A percentile compares a stretch with the other conserved stretches of the same genome.
phyloP scores from a whole-genome alignment of 2,113 vertebrate genomes.

The Apistogramma diplotaenia region DNA sequence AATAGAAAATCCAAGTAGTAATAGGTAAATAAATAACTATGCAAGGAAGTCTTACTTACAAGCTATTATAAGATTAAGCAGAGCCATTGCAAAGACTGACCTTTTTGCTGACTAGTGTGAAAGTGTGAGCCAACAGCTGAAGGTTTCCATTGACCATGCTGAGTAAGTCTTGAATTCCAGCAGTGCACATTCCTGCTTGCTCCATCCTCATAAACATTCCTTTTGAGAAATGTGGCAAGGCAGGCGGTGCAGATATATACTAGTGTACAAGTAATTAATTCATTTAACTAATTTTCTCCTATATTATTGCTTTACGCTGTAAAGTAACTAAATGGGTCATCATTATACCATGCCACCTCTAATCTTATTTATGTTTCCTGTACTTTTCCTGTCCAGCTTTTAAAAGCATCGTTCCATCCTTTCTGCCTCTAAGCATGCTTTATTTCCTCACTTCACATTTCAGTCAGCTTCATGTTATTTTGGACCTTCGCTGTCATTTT shows the following conservation, averaged over 20 bases:
- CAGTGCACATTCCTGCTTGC: not conserved
- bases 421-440: not conserved
- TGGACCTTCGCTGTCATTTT: not conserved
- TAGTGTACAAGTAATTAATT: not conserved
- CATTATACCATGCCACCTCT: not conserved
- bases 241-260: not conserved
- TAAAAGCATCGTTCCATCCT: no score
- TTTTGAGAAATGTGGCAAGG: not conserved
- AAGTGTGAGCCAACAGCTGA: not conserved
- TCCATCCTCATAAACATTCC: not conserved
- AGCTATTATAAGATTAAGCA: not conserved
- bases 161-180: not conserved
- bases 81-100: not conserved
- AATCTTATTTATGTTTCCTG: not conserved
- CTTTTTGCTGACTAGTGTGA: not conserved
- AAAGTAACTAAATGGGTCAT: not conserved
- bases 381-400: no score
- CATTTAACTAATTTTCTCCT: not conserved
- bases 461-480: not conserved
- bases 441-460: not conserved
- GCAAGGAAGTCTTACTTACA: not conserved
- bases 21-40: not conserved
- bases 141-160: not conserved
- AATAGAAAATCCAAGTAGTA: not conserved
- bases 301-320: not conserved